Percentiles rank a stretch among this genome's conserved stretches.
phyloP scores from a whole-genome alignment of 2,888 invertebrate genomes.

The Nysson spinosus region DNA sequence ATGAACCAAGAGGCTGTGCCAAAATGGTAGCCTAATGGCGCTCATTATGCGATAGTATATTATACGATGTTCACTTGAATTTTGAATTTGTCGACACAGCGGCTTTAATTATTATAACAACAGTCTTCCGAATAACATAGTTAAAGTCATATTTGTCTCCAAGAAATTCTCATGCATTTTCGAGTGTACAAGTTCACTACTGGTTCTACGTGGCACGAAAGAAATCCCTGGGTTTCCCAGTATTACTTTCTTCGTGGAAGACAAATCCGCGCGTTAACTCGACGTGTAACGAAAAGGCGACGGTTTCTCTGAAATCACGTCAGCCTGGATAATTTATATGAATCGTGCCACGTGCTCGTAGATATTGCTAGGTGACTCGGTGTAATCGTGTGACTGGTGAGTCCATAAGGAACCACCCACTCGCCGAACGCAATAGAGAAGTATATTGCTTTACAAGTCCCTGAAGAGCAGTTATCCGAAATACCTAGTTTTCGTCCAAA shows the following conservation, averaged over 20 bases:
- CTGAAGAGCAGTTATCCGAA: slow-evolving; percentile 20
- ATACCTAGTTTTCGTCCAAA: not conserved
- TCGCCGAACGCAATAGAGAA: slow-evolving; percentile 1
- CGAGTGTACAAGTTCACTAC: too few species aligned
- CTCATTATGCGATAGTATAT: slow-evolving; percentile 30
- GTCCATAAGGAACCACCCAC: slow-evolving; percentile 12
- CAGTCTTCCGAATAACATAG: too few species aligned
- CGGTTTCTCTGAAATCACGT: slow-evolving; percentile 45
- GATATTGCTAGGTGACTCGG: too few species aligned
- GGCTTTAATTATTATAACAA: too few species aligned
- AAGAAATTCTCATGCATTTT: too few species aligned
- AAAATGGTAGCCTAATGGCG: slow-evolving; percentile 23
- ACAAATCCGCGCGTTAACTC: slow-evolving; percentile 51
- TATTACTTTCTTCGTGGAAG: slow-evolving; percentile 35
- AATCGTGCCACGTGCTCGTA: slow-evolving; percentile 32
- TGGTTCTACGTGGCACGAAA: slow-evolving; percentile 4
- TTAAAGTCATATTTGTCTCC: too few species aligned
- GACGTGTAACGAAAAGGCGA: slow-evolving; percentile 49
- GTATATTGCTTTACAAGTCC: slow-evolving; percentile 32
- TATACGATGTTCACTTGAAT: slow-evolving; percentile 32
- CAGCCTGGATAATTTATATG: slow-evolving; percentile 46
- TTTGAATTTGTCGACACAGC: too few species aligned
- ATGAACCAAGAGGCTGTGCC: not conserved
- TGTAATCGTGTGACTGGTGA: too few species aligned
- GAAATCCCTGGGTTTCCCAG: slow-evolving; percentile 1